Evolutionary conservation across 2,888 invertebrate genomes (phyloP).

Genomic region (Athalia circularis): DNA sequence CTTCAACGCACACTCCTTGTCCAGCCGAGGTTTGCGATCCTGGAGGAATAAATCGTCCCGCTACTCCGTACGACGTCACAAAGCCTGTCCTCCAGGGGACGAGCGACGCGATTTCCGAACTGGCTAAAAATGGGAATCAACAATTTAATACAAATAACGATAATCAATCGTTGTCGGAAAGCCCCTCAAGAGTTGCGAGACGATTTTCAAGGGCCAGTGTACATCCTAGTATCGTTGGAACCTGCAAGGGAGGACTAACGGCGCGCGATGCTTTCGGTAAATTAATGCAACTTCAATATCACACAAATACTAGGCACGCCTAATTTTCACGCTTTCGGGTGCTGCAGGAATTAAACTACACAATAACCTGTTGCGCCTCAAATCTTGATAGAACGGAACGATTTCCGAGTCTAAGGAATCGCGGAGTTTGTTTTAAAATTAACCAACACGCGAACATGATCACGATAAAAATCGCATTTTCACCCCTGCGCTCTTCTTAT

Average conservation of each 20-base stretch:
- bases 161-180: slow-evolving; percentile 49
- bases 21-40: too few relatives aligned
- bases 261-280: slow-evolving; percentile 71
- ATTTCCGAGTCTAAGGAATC: too few relatives aligned
- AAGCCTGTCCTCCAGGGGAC: slow-evolving; percentile 46
- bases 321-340: too few relatives aligned
- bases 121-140: slow-evolving; percentile 60
- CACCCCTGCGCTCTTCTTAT: too few relatives aligned
- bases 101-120: slow-evolving; percentile 56
- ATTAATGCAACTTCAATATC: slow-evolving; percentile 5
- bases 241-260: slow-evolving; percentile 48
- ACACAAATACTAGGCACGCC: background rate
- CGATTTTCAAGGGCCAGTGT: slow-evolving; percentile 62
- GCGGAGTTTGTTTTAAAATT: too few relatives aligned
- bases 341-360: background rate
- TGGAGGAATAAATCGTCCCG: background rate
- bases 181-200: slow-evolving; percentile 55
- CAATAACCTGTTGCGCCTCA: background rate
- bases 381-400: too few relatives aligned
- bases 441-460: too few relatives aligned
- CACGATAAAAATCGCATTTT: too few relatives aligned
- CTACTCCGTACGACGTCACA: slow-evolving; percentile 38
- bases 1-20: slow-evolving; percentile 54
- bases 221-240: slow-evolving; percentile 62
- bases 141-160: slow-evolving; percentile 45